These are phyloP conservation scores for Drosophila fulvimacula DNA, from an alignment of 2,888 invertebrate genomes.

Conservation along the genomic window DNA sequence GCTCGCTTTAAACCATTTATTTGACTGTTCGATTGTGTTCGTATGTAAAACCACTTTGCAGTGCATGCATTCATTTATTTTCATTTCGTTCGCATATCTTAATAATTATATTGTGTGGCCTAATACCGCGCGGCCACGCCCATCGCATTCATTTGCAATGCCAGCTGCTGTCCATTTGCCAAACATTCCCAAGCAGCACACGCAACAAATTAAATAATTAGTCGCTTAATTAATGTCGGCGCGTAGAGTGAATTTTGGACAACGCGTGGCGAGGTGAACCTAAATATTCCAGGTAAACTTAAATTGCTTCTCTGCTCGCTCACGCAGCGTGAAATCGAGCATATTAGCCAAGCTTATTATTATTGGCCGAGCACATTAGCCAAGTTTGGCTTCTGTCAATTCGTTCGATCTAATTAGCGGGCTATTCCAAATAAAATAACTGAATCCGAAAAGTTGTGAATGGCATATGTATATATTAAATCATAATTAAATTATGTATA, in stretches of 20 bases:
- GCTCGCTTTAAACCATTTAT: not conserved
- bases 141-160: slow-evolving; percentile 15
- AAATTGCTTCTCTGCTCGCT: slow-evolving; percentile 33
- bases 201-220: slow-evolving; percentile 68
- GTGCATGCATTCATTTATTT: slow-evolving; percentile 38
- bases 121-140: slow-evolving; percentile 44
- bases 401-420: too few species aligned
- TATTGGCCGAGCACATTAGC: too few species aligned
- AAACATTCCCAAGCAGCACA: slow-evolving; percentile 18
- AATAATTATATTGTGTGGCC: slow-evolving; percentile 49
- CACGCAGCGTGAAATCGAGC: too few species aligned
- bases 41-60: slow-evolving; percentile 18
- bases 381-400: too few species aligned
- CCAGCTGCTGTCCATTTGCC: slow-evolving; percentile 9
- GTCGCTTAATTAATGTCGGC: slow-evolving; percentile 61
- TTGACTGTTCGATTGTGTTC: not conserved
- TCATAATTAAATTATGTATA: too few species aligned
- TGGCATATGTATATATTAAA: too few species aligned
- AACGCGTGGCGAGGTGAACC: not conserved
- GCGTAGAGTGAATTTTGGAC: slow-evolving; percentile 34
- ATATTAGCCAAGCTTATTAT: too few species aligned
- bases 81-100: slow-evolving; percentile 46
- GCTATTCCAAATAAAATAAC: too few species aligned
- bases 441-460: too few species aligned
- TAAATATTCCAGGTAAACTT: slow-evolving; percentile 15